These are phyloP conservation scores for Globia sparganii DNA, from an alignment of 2,888 invertebrate genomes.

Conservation along the genomic window DNA sequence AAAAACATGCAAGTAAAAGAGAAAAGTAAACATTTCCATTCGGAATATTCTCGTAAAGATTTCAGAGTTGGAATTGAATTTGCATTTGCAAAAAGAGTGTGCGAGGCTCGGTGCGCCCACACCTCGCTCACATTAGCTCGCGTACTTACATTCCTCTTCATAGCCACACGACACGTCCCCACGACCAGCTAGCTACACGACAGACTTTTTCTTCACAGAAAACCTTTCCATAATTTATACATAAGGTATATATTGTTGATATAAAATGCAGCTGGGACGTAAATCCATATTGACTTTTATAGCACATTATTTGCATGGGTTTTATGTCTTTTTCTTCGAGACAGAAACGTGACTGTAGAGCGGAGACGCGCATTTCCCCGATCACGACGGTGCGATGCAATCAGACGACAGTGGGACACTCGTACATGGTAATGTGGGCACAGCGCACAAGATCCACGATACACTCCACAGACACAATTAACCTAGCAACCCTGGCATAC, in stretches of 20 bases:
- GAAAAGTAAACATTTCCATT: slow-evolving; percentile 79
- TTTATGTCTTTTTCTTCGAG: slow-evolving; percentile 73
- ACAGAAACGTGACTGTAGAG: slow-evolving; percentile 84
- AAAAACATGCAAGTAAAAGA: slow-evolving; percentile 71
- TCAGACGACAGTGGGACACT: slow-evolving; percentile 75
- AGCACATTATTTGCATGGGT: slow-evolving; percentile 81
- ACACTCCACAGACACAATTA: slow-evolving; percentile 76
- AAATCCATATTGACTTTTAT: slow-evolving; percentile 77
- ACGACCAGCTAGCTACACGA: slow-evolving; percentile 52
- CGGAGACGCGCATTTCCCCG: slow-evolving; percentile 78
- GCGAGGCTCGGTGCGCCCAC: slow-evolving; percentile 74
- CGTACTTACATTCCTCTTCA: slow-evolving; percentile 76
- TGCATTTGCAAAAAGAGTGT: slow-evolving; percentile 75
- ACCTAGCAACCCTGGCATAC: slow-evolving; percentile 78
- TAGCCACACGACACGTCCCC: slow-evolving; percentile 70
- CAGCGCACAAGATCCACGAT: slow-evolving; percentile 67
- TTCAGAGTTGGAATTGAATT: slow-evolving; percentile 80
- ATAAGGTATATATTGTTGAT: slow-evolving; percentile 67
- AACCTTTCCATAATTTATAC: slow-evolving; percentile 61
- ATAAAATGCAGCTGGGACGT: slow-evolving; percentile 74
- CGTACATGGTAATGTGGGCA: slow-evolving; percentile 75
- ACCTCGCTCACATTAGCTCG: slow-evolving; percentile 74
- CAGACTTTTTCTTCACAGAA: slow-evolving; percentile 55
- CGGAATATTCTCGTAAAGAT: slow-evolving; percentile 77
- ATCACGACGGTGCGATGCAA: slow-evolving; percentile 84